A percentile compares a stretch with the other conserved stretches of the same genome.
phyloP scores from a whole-genome alignment of 1,140 invertebrate species.

The Macrosteles quadrilineatus region DNA sequence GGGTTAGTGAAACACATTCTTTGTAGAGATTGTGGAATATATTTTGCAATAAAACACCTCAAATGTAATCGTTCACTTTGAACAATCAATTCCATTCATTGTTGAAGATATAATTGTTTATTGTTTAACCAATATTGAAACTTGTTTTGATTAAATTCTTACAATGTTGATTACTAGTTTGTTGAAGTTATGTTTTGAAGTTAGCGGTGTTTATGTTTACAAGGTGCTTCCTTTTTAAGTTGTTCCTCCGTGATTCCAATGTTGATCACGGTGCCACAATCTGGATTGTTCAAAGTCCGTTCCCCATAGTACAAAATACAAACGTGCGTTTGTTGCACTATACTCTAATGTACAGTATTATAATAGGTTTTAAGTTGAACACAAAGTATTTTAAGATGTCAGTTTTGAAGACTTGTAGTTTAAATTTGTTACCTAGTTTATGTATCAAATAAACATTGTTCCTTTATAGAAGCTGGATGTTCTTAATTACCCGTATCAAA shows the following conservation, averaged over 20 bases:
- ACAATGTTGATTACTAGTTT: no score
- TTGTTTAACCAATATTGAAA: no score
- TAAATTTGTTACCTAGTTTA: constrained; percentile 30
- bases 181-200: no score
- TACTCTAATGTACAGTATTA: constrained; percentile 24
- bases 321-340: constrained; percentile 20
- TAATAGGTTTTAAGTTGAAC: constrained; percentile 19
- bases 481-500: background rate
- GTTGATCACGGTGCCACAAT: no score
- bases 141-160: no score
- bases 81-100: background rate
- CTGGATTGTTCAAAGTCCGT: constrained; percentile 12
- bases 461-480: constrained; percentile 3
- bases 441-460: constrained; percentile 32
- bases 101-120: no score
- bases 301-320: constrained; percentile 22
- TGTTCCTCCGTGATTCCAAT: no score
- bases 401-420: constrained; percentile 28
- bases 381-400: constrained; percentile 29
- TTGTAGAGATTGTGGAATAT: constrained; percentile 9
- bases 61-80: constrained; percentile 13
- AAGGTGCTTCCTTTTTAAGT: no score
- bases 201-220: no score
- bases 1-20: background rate
- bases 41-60: constrained; percentile 21